phyloP scores from a whole-genome alignment of 2,888 invertebrate genomes.

The Ischnura elegans region DNA sequence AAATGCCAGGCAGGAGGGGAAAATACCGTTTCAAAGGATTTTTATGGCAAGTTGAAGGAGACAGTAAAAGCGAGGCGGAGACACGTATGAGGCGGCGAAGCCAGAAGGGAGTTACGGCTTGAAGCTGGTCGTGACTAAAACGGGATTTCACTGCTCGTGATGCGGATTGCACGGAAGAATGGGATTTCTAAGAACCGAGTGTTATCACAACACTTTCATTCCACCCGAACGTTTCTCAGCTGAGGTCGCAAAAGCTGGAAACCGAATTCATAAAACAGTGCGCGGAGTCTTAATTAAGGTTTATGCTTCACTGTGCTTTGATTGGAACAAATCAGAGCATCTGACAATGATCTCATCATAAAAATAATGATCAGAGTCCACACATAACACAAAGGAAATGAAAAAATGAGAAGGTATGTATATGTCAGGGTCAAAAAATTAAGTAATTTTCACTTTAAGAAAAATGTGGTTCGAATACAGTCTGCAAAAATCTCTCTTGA shows the following conservation, averaged over 20 bases:
- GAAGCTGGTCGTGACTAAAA: not conserved
- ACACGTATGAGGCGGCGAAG: not conserved
- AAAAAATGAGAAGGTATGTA: no score
- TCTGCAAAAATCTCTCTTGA: no score
- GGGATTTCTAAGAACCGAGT: not conserved
- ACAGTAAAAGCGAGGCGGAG: not conserved
- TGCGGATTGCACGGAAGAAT: not conserved
- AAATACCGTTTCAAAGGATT: not conserved
- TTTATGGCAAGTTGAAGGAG: slow-evolving; percentile 2
- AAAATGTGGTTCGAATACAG: no score
- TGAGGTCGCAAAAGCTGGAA: not conserved
- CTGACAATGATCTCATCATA: no score
- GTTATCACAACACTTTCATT: not conserved
- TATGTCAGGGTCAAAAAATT: no score
- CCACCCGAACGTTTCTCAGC: not conserved
- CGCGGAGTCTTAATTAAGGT: no score
- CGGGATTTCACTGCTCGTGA: not conserved
- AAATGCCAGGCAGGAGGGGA: not conserved
- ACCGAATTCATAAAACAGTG: no score
- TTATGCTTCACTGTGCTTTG: no score
- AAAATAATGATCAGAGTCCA: no score
- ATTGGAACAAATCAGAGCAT: no score
- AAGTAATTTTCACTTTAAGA: no score
- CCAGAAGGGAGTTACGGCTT: not conserved
- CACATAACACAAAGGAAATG: no score